Percentiles rank a stretch among this genome's conserved stretches.
Evolutionary conservation across 2,797 vertebrate genomes (phyloP).

Genomic region (Onychomys torridus): DNA sequence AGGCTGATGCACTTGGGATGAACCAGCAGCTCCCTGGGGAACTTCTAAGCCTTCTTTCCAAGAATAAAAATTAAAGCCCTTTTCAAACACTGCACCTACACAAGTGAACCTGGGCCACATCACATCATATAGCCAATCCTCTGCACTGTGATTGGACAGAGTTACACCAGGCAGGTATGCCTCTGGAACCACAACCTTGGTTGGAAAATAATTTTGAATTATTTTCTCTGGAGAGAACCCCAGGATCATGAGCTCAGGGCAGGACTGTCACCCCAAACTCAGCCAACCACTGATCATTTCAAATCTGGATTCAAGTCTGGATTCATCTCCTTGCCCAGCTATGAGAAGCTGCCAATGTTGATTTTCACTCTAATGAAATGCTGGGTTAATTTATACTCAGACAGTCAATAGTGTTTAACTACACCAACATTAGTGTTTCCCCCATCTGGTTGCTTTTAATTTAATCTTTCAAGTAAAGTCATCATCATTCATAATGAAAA

Average conservation of each 20-base stretch:
- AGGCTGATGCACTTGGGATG: background rate
- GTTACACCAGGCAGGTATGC: background rate
- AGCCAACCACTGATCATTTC: accelerated
- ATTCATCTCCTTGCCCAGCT: no score
- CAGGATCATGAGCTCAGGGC: background rate
- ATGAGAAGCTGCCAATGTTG: no score
- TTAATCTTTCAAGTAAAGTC: background rate
- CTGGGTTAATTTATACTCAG: background rate
- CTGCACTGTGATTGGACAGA: background rate
- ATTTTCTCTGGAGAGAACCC: no score
- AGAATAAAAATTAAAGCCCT: background rate
- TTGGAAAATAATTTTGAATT: no score
- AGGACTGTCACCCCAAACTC: background rate
- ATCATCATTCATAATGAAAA: background rate
- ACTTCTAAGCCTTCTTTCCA: background rate
- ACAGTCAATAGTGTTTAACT: background rate
- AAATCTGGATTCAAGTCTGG: accelerated
- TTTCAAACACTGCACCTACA: background rate
- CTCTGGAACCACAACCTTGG: background rate
- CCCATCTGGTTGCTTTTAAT: background rate
- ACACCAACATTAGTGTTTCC: background rate
- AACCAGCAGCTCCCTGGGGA: background rate
- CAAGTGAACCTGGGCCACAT: background rate
- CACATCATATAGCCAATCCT: background rate
- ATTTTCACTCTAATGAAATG: background rate